Percentiles rank a stretch among this genome's conserved stretches.
Conservation (phyloP, 2,113 vertebrate species). For the Scalopus aquaticus region DNA sequence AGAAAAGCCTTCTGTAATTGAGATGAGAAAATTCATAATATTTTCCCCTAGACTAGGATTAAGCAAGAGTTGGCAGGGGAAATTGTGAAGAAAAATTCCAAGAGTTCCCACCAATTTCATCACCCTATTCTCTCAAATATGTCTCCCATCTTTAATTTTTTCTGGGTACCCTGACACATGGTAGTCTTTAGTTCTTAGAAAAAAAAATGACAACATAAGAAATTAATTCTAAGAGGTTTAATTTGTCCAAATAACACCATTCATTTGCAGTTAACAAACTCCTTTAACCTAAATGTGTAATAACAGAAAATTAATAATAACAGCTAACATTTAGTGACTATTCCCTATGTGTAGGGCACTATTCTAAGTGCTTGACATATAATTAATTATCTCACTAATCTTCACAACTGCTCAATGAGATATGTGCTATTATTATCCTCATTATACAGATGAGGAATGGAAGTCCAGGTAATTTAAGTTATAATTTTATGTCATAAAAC, state of each 20-base stretch:
- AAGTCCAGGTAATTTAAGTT: not conserved
- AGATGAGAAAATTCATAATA: not conserved
- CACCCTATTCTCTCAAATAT: not conserved
- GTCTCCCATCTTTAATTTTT: not conserved
- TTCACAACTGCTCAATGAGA: not conserved
- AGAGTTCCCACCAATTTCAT: not conserved
- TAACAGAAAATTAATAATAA: slow-evolving; percentile 8
- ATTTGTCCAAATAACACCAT: not conserved
- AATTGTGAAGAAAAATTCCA: not conserved
- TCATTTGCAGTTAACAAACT: slow-evolving; percentile 24
- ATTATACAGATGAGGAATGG: not conserved
- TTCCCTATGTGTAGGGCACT: not conserved
- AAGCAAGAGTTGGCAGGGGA: not conserved
- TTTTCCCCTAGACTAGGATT: not conserved
- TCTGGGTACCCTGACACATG: not conserved
- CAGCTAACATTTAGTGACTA: slow-evolving; percentile 7
- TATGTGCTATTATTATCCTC: not conserved
- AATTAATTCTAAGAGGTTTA: not conserved
- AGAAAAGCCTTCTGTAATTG: not conserved
- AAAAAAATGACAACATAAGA: not conserved
- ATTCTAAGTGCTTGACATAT: not conserved
- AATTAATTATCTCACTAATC: slow-evolving; percentile 27
- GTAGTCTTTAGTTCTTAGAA: not conserved
- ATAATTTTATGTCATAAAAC: not conserved
- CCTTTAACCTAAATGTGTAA: not conserved